Conservation (phyloP, 2,797 vertebrate species). For the Mus spretus region DNA sequence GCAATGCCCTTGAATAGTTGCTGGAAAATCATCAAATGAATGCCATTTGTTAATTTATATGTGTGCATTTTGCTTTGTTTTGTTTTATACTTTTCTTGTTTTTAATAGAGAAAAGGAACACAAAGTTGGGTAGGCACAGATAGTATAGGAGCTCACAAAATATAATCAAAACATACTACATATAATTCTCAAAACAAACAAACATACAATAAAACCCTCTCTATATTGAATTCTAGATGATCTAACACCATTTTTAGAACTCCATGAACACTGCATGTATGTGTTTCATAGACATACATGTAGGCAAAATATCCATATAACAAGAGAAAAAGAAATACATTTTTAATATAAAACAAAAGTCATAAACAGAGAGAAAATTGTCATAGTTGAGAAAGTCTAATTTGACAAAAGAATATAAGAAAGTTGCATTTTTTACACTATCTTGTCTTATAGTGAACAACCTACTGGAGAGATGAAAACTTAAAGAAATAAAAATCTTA, state of each 20-base stretch:
- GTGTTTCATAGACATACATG: not conserved
- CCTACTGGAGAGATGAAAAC: not conserved
- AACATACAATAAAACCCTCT: too few species aligned
- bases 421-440: not conserved
- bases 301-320: not conserved
- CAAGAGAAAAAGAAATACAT: not conserved
- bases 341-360: not conserved
- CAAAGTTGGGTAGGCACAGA: too few species aligned
- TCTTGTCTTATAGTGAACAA: not conserved
- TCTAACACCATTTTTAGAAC: not conserved
- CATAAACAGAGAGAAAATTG: not conserved
- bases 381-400: not conserved
- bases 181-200: not conserved
- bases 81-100: not conserved
- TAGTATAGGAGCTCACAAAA: not conserved
- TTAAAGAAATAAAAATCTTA: not conserved
- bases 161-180: not conserved
- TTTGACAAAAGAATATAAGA: not conserved
- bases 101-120: not conserved
- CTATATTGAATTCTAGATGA: not conserved
- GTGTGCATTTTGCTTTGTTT: not conserved
- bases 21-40: not conserved
- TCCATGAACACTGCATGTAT: not conserved
- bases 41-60: not conserved
- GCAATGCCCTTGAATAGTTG: not conserved